Conservation (phyloP, 1,140 invertebrate species). For the Lordiphosa collinella region DNA sequence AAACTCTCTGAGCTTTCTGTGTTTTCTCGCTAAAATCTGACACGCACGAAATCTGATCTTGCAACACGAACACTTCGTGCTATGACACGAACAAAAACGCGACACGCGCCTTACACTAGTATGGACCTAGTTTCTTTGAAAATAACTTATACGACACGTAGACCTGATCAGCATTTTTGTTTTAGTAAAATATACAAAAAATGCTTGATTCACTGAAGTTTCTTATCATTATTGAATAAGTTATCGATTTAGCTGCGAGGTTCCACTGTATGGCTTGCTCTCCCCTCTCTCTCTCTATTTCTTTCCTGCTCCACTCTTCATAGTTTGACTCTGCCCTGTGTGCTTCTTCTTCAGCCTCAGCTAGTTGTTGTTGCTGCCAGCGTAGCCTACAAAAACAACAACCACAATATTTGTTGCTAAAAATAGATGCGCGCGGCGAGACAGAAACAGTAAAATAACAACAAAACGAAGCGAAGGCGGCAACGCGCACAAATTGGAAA, state of each 20-base stretch:
- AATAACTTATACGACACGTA: no score
- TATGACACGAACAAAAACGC: no score
- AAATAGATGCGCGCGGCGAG: constrained; percentile 64
- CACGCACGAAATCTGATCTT: no score
- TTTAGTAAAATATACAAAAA: no score
- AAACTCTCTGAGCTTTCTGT: no score
- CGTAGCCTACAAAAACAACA: constrained; percentile 61
- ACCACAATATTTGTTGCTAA: constrained; percentile 56
- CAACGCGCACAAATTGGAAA: constrained; percentile 47
- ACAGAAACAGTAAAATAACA: constrained; percentile 59
- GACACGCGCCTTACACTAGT: no score
- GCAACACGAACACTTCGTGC: no score
- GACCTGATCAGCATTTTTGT: no score
- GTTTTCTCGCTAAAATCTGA: no score
- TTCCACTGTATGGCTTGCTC: constrained; percentile 8
- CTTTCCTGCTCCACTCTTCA: constrained; percentile 24
- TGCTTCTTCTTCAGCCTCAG: constrained; percentile 11
- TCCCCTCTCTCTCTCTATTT: no score
- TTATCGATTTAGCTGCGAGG: background rate
- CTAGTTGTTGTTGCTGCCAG: constrained; percentile 50
- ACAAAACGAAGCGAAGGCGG: constrained; percentile 32
- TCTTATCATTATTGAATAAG: no score
- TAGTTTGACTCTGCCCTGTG: constrained; percentile 53
- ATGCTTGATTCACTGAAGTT: background rate
- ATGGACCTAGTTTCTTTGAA: no score